Evolutionary conservation across 2,797 vertebrate genomes (phyloP).

Genomic region (Molothrus aeneus): DNA sequence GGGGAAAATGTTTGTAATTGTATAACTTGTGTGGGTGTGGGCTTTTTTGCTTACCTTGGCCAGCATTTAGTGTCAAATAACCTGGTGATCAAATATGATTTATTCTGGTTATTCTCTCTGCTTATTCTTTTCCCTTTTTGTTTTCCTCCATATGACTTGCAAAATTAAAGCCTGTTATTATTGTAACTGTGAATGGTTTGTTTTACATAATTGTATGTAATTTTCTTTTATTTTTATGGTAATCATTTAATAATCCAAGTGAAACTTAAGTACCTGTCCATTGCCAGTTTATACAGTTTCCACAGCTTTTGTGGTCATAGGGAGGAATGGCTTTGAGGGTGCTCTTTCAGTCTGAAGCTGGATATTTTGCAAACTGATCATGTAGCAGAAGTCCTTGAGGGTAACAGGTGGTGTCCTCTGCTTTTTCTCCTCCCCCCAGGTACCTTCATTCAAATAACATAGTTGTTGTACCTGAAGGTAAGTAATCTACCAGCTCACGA

Average conservation of each 20-base stretch:
- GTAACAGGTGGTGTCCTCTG: slow-evolving; percentile 63
- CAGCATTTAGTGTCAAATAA: background rate
- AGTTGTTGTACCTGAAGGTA: slow-evolving; percentile 94
- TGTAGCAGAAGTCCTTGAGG: slow-evolving; percentile 53
- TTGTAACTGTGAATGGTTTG: background rate
- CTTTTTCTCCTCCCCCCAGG: slow-evolving; percentile 73
- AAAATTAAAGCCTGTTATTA: background rate
- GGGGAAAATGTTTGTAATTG: background rate
- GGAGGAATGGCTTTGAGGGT: slow-evolving; percentile 47
- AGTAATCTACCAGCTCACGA: slow-evolving; percentile 48
- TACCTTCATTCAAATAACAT: slow-evolving; percentile 99
- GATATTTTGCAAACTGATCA: slow-evolving; percentile 62
- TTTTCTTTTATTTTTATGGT: slow-evolving; percentile 1
- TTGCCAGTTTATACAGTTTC: background rate
- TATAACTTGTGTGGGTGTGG: background rate
- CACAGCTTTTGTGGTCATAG: background rate
- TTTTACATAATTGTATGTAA: background rate
- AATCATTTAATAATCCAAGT: background rate
- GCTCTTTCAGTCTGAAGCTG: slow-evolving; percentile 49
- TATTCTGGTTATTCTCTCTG: background rate
- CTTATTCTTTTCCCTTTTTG: background rate
- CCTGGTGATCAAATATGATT: background rate
- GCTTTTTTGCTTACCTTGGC: background rate
- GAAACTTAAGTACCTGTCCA: background rate
- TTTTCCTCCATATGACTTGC: background rate